Percentiles rank a stretch among this genome's conserved stretches.
Evolutionary conservation across 2,113 vertebrate species (phyloP).

Genomic region (Ochotona princeps): DNA sequence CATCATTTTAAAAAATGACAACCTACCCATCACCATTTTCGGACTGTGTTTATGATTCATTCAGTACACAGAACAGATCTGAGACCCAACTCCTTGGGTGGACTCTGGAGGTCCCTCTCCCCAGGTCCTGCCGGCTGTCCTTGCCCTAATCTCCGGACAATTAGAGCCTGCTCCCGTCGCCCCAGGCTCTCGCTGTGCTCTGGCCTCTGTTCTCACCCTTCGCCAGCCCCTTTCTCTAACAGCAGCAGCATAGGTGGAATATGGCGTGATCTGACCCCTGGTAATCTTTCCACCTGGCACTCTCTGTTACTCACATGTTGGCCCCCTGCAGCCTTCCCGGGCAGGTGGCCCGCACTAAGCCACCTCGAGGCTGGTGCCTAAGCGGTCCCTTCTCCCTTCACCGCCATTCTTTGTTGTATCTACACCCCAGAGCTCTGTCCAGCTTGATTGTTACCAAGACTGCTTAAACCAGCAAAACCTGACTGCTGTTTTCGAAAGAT

Average conservation of each 20-base stretch:
- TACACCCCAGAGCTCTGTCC: not conserved
- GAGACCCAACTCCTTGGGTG: not conserved
- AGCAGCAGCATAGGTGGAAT: not conserved
- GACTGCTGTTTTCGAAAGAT: too few relatives aligned
- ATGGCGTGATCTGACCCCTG: not conserved
- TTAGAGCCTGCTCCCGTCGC: not conserved
- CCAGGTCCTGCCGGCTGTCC: not conserved
- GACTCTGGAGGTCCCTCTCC: not conserved
- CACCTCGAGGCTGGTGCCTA: not conserved
- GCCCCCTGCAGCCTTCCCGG: not conserved
- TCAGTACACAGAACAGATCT: not conserved
- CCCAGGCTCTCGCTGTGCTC: not conserved
- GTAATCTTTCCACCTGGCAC: not conserved
- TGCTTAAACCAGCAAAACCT: not conserved
- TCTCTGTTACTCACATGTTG: not conserved
- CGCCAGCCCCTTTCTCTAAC: not conserved
- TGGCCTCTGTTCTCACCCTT: conserved; percentile 3
- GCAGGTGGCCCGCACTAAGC: not conserved
- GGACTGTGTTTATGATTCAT: conserved; percentile 14
- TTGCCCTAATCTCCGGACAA: not conserved
- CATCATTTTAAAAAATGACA: not conserved
- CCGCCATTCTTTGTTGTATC: not conserved
- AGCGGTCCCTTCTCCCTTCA: conserved; percentile 9
- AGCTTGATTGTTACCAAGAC: not conserved
- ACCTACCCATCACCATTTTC: not conserved